A percentile compares a stretch with the other conserved stretches of the same genome.
Evolutionary conservation across 2,797 vertebrate species (phyloP).

Genomic region (Morelia viridis): DNA sequence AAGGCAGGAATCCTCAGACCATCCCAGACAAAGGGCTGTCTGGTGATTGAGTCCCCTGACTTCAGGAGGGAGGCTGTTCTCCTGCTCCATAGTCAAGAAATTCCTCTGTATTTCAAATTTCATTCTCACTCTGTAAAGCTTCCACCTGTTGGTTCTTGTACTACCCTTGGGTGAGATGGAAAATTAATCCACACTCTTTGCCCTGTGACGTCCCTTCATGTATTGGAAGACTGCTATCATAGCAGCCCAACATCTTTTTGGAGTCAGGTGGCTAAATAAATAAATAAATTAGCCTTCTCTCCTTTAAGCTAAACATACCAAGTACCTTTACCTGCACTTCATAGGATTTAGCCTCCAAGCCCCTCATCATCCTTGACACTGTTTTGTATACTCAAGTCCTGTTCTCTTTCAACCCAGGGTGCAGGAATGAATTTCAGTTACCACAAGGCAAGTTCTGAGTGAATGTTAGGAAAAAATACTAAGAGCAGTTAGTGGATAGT

Average conservation of each 20-base stretch:
- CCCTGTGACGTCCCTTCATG: neutral
- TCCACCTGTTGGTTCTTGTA: neutral
- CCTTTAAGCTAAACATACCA: neutral
- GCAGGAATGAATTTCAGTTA: neutral
- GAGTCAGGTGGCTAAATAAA: neutral
- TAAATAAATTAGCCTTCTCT: neutral
- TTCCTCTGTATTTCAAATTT: neutral
- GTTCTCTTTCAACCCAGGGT: neutral
- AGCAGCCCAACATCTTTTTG: neutral
- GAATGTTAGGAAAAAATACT: neutral
- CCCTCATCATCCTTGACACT: too few species aligned
- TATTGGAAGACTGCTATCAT: neutral
- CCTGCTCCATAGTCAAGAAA: neutral
- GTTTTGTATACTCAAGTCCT: neutral
- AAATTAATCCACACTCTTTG: neutral
- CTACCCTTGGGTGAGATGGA: neutral
- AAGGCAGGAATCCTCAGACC: neutral
- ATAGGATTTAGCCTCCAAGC: neutral
- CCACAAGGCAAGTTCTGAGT: neutral
- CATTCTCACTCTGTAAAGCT: neutral
- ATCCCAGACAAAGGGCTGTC: neutral
- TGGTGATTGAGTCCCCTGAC: neutral
- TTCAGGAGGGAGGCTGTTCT: neutral
- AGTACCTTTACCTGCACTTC: neutral
- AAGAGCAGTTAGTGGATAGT: neutral